Evolutionary conservation across 2,888 invertebrate genomes (phyloP), one percentile per base, ranked within the genome.

Genomic region (Opisthograptis luteolata): DNA sequence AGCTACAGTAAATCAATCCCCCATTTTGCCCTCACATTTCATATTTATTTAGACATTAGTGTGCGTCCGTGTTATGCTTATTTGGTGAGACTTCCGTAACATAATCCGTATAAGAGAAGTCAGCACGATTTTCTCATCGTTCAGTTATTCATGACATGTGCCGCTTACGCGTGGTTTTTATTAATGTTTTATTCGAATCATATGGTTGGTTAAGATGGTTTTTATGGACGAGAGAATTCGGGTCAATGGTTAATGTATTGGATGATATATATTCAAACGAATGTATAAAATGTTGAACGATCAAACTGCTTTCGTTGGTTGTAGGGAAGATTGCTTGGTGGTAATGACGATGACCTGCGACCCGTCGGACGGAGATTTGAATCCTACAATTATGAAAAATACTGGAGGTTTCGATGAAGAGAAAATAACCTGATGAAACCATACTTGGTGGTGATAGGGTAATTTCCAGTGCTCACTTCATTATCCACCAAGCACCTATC

Each of bases 1-100:
- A 66, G 72, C 66, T 65, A 52, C 70, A 67, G 76, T 82, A 80
- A 82, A 80, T 82, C 81, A 82, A 81, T 79, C 74, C 68, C 55
- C 65, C 68, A 73, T 78, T 77, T 75, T 71, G 65, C 62, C 64
- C 71, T 77, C 73, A 66, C 75, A 73, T 79, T 75, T 76, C 75
- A 74, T 81, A 77, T 81, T 80, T 79, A 75, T 74, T 69, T 66
- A 62, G 60, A 68, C 70, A 79, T 80, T 81, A 80, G 76, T 74
- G 67, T 61, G 67, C 68, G 40, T 30, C 35, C 25, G 31, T 39
- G 28, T 57, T 57, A 75, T 72, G 73, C 68, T 68, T 78, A 73
- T 79, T 73, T 71, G 64, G 56, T 56, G 63, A 66, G 60, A 62
- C 55, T 57, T 59, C 53, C 57, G 73, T 70, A 74, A 72, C 63